Evolutionary conservation across 2,888 invertebrate genomes (phyloP).

Genomic region (Drosophila neonasuta): DNA sequence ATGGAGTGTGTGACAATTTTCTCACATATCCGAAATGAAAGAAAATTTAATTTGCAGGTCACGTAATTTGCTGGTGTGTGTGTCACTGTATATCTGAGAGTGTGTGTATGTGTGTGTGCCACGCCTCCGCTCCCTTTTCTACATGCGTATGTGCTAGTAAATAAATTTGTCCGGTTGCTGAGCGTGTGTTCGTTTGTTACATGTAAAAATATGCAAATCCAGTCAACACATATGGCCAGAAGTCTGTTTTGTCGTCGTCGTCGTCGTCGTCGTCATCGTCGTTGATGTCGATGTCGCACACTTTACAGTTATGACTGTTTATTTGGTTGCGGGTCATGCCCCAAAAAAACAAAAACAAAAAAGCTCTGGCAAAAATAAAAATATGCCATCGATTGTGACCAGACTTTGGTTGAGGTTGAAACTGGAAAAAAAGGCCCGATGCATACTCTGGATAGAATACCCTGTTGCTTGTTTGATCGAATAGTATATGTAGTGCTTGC

Average conservation of each 20-base stretch:
- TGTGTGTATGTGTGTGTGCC: constrained; percentile 33
- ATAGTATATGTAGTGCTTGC: not conserved
- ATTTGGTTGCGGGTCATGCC: constrained; percentile 60
- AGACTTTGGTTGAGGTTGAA: constrained; percentile 25
- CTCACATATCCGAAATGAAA: constrained; percentile 69
- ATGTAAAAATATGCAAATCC: constrained; percentile 76
- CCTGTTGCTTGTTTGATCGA: not conserved
- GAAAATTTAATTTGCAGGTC: constrained; percentile 76
- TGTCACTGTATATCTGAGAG: constrained; percentile 32
- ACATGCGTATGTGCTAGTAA: constrained; percentile 37
- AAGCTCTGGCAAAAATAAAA: constrained; percentile 20
- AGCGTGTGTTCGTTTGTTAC: constrained; percentile 30
- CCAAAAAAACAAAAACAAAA: constrained; percentile 24
- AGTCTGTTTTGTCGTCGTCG: constrained; percentile 61
- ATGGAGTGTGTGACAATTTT: constrained; percentile 71
- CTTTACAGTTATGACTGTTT: constrained; percentile 74
- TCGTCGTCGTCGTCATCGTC: constrained; percentile 59
- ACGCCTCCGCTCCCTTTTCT: constrained; percentile 15
- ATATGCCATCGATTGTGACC: constrained; percentile 60
- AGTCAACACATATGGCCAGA: constrained; percentile 72
- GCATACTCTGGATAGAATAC: constrained; percentile 13
- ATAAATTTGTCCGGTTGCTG: constrained; percentile 50
- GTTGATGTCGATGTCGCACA: constrained; percentile 61
- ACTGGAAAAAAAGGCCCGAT: constrained; percentile 18
- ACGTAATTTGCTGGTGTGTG: constrained; percentile 73